These are phyloP conservation scores for Scaptomyza cyrtandrae DNA, from an alignment of 2,888 invertebrate species.

Conservation along the genomic window DNA sequence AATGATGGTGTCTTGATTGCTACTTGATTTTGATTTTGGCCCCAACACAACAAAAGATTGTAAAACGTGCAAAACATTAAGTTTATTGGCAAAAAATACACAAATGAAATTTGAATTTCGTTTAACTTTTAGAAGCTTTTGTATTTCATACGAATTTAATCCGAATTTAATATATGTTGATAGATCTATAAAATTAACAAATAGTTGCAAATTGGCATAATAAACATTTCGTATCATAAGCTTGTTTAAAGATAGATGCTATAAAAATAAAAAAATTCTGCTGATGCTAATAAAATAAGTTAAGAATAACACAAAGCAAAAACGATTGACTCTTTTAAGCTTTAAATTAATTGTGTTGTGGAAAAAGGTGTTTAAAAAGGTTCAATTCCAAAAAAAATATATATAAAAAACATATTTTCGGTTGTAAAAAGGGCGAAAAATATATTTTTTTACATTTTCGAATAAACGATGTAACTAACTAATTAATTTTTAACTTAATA, in stretches of 20 bases:
- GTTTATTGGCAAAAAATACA: background rate
- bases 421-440: no score
- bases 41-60: slow-evolving; percentile 9
- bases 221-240: background rate
- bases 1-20: slow-evolving; percentile 39
- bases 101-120: background rate
- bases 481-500: no score
- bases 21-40: slow-evolving; percentile 45
- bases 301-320: background rate
- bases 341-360: no score
- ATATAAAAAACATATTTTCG: no score
- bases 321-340: background rate
- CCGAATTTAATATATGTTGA: background rate
- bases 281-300: background rate
- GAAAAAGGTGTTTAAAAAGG: background rate
- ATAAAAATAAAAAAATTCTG: background rate
- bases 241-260: background rate
- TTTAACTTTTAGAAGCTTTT: background rate
- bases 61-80: background rate
- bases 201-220: background rate
- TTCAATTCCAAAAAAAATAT: background rate
- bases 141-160: background rate
- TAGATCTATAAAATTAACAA: background rate
- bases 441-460: no score
- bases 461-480: no score